Evolutionary conservation across 2,888 invertebrate species (phyloP).

Genomic region (Amaurobius ferox): DNA sequence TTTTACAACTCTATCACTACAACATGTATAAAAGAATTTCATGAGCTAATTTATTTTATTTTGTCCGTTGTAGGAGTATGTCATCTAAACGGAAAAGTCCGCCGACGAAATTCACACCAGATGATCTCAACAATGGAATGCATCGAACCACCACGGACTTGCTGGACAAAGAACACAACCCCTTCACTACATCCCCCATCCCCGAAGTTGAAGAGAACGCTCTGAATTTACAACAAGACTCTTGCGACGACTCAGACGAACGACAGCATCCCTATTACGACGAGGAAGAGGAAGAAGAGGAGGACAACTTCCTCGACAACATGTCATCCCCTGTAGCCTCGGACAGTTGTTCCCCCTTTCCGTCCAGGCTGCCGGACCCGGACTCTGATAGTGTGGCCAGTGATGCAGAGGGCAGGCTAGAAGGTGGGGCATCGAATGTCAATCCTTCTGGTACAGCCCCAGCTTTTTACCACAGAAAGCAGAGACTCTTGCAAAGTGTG

Average conservation of each 20-base stretch:
- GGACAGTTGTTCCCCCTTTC: conserved; percentile 55
- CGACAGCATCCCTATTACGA: conserved; percentile 18
- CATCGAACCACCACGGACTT: conserved; percentile 31
- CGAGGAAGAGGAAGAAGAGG: conserved; percentile 54
- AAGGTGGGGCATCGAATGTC: not conserved
- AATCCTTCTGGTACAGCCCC: conserved; percentile 28
- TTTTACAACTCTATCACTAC: too few species aligned
- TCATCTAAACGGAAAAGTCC: conserved; percentile 73
- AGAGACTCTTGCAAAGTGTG: conserved; percentile 76
- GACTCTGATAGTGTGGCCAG: conserved; percentile 47
- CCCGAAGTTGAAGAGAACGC: conserved; percentile 59
- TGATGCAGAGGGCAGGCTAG: conserved; percentile 32
- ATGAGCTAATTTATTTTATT: too few species aligned
- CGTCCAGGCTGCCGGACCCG: conserved; percentile 34
- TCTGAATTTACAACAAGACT: conserved; percentile 27
- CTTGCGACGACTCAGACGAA: conserved; percentile 17
- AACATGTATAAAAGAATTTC: too few species aligned
- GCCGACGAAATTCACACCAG: conserved; percentile 68
- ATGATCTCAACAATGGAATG: conserved; percentile 67
- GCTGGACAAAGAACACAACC: conserved; percentile 3
- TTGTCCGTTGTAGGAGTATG: conserved; percentile 58
- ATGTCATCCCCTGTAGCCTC: conserved; percentile 59
- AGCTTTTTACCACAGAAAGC: conserved; percentile 75
- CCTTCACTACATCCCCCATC: conserved; percentile 45
- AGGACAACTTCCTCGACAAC: conserved; percentile 52